Base-by-base conservation (phyloP, 2,113 vertebrate genomes). In the Notarius lentiginosus region DNA sequence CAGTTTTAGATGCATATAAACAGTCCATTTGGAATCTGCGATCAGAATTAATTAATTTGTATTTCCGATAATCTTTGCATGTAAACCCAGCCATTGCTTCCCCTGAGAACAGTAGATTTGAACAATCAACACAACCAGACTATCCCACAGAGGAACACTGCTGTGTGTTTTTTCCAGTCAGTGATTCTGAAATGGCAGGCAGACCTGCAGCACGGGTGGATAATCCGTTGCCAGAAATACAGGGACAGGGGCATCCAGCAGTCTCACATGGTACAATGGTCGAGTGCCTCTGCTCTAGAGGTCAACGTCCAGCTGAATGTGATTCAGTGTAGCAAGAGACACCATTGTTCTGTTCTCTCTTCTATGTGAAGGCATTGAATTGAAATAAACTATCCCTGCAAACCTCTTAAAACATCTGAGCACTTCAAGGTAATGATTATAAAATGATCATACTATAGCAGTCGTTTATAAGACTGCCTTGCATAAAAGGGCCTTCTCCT, bases 141-240 rank as follows among this genome's bases (percentile, higher is more conserved):
- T 75, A 41, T 47, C 65, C 81, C 75, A 84, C 81, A 81, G 86
- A 81, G 60, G 72, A 51, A n/a, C 66, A 73, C 68, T 27, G 51
- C 15, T 55, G 56, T 73, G 75, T 81, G 51, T 81, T 81, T 79
- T 73, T 73, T 14, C 63, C 83, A 51, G 80, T 88, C 27, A 58
- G 81, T n/a, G 47, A 84, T 60, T 87, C 85, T 80, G 79, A 53
- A 89, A 73, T 66, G 51, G 51, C 68, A 47, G 73, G 51, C 63
- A 30, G 75, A 63, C 10, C 55, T 82, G 53, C n/a, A 82, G 84
- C 87, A 79, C 15, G 65, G 53, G 72, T 79, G 89, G 91, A 90
- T 93, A 93, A 93, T 89, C 90, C 85, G 85, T 18, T 63, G 88
- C 68, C 86, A 85, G 72, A 76, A 86, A 91, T 82, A 24, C 90